Conservation (phyloP, 2,888 invertebrate species). For the Ommatoiulus sabulosus region DNA sequence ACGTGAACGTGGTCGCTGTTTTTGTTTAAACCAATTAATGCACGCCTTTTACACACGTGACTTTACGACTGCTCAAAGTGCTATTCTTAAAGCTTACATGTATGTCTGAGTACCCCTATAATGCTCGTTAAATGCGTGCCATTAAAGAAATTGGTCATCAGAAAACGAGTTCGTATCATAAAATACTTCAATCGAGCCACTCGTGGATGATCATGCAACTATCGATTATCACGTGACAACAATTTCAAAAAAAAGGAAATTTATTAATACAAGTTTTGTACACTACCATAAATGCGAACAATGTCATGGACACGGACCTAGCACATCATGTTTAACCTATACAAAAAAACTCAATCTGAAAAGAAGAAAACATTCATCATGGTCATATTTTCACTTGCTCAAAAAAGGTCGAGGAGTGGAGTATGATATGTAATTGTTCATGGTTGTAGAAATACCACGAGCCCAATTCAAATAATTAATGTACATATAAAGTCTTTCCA, state of each 20-base stretch:
- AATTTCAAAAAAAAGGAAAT: neutral
- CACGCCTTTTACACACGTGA: too few species aligned
- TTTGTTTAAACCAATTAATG: too few species aligned
- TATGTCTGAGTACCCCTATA: too few species aligned
- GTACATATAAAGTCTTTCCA: neutral
- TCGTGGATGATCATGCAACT: neutral
- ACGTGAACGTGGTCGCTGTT: too few species aligned
- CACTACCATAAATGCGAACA: neutral
- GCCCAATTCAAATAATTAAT: neutral
- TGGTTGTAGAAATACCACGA: constrained; percentile 41
- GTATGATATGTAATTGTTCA: constrained; percentile 39
- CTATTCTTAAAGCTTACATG: too few species aligned
- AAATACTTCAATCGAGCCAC: too few species aligned
- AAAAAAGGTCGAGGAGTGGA: neutral
- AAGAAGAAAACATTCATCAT: neutral
- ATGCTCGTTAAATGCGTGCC: too few species aligned
- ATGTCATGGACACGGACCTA: constrained; percentile 1
- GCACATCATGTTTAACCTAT: constrained; percentile 18
- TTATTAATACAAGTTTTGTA: constrained; percentile 38
- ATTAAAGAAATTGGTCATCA: too few species aligned
- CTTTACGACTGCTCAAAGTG: too few species aligned
- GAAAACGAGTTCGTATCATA: too few species aligned
- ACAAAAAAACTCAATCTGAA: constrained; percentile 15
- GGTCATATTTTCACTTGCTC: neutral
- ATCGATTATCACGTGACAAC: neutral